Base-by-base conservation (phyloP, 2,888 invertebrate species). In the Scaeva pyrastri region DNA sequence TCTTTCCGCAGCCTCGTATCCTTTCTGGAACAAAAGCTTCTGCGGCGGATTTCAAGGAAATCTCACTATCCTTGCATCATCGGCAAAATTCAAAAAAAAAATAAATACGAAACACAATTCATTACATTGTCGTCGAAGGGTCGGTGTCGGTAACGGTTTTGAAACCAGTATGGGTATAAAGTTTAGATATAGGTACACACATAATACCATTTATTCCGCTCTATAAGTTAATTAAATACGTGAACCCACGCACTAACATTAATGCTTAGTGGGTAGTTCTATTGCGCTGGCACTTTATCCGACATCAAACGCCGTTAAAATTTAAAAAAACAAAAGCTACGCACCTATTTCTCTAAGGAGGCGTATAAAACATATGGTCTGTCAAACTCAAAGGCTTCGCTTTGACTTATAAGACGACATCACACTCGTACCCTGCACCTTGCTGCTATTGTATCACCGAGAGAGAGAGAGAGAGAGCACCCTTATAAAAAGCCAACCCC, bases 221-320 rank as follows among this genome's bases (percentile, higher is more conserved):
- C 84, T 80, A 80, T 68, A 76, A 85, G 71, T 75, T 85, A 75
- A 85, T 80, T 85, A 41, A 80, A 73, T 80, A 68, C 43, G 72
- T 80, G 55, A 45, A 62, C 68, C 58, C 71, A 72, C 68, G 48
- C 75, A 79, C 79, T 79, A 79, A 79, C 71, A 50, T 70, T 48
- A 64, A 70, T 64, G 84, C 71, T 56, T 71, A 60, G 70, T 66
- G 71, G 55, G 58, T 71, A 66, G 77, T 56, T 55, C 2, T 41
- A 55, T 56, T 71, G 56, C 70, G 36, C 48, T 39, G 64, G n/a
- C 68, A 72, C 26, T 58, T 68, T 31, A 50, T 66, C 23, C n/a
- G 39, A 62, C 71, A 58, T 80, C 60, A 55, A 74, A 68, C 39
- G 60, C 6, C 8, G 10, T 21, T 8, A 39, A 58, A 12, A 31